Percentiles rank a stretch among this genome's conserved stretches.
Evolutionary conservation across 2,113 vertebrate species (phyloP).

Genomic region (Dromas ardeola): DNA sequence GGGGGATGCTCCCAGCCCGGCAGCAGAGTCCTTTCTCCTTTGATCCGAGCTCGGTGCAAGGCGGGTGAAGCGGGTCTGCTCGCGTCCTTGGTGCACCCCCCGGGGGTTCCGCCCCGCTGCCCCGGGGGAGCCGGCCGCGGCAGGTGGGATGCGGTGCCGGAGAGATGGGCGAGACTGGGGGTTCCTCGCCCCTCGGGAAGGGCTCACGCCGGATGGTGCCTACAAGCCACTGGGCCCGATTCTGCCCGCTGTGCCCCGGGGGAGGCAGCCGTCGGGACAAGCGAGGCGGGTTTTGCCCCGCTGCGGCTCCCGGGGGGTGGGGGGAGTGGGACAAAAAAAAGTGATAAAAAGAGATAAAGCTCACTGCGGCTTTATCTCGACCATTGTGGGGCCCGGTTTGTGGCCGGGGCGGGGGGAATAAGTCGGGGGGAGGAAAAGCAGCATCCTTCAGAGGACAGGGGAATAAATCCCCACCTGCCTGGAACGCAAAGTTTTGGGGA

Average conservation of each 20-base stretch:
- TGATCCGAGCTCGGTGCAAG: neutral
- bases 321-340: too few relatives aligned
- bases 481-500: too few relatives aligned
- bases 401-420: accelerated
- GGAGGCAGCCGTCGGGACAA: neutral
- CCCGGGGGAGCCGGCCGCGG: accelerated
- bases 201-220: accelerated
- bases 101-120: accelerated
- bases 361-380: neutral
- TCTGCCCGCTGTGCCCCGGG: too few relatives aligned
- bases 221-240: too few relatives aligned
- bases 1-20: neutral
- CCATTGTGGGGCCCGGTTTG: accelerated
- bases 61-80: neutral
- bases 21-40: neutral
- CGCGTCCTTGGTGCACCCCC: accelerated
- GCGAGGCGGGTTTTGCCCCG: neutral
- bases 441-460: neutral
- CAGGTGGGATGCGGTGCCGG: neutral
- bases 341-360: too few relatives aligned
- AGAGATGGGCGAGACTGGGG: accelerated
- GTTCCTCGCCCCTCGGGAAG: neutral
- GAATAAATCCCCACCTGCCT: too few relatives aligned
- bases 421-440: neutral
- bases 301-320: too few relatives aligned